Evolutionary conservation across 2,888 invertebrate species (phyloP).

Genomic region (Macrosiphum euphorbiae): DNA sequence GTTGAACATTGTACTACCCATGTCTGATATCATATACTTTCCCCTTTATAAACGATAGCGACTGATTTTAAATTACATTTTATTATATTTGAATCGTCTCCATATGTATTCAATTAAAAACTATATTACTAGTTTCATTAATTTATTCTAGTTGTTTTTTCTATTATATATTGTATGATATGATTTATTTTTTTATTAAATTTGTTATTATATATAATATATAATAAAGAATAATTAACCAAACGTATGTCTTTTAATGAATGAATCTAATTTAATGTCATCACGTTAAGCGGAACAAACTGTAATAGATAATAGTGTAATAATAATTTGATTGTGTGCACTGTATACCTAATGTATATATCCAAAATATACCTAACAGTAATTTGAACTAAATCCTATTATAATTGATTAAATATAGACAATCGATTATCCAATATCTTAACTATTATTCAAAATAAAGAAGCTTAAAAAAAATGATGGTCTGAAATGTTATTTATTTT

Average conservation of each 20-base stretch:
- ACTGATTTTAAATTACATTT: slow-evolving; percentile 10
- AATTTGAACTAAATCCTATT: neutral
- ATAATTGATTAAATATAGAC: neutral
- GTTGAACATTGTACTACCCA: slow-evolving; percentile 20
- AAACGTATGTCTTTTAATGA: neutral
- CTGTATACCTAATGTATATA: neutral
- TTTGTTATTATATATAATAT: neutral
- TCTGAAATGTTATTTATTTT: too few relatives aligned
- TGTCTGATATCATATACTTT: neutral
- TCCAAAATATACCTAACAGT: neutral
- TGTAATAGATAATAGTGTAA: neutral
- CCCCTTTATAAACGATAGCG: neutral
- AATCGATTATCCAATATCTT: neutral
- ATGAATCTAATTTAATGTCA: neutral
- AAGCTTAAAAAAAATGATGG: neutral
- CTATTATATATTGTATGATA: neutral
- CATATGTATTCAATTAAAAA: neutral
- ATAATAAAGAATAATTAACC: neutral
- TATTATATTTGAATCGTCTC: neutral
- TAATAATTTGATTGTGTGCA: neutral
- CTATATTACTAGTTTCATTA: neutral
- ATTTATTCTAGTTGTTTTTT: neutral
- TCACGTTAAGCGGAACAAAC: neutral
- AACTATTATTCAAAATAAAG: neutral
- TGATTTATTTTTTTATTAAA: neutral